Evolutionary conservation across 2,888 invertebrate genomes (phyloP).

Genomic region (Drosophila robusta): DNA sequence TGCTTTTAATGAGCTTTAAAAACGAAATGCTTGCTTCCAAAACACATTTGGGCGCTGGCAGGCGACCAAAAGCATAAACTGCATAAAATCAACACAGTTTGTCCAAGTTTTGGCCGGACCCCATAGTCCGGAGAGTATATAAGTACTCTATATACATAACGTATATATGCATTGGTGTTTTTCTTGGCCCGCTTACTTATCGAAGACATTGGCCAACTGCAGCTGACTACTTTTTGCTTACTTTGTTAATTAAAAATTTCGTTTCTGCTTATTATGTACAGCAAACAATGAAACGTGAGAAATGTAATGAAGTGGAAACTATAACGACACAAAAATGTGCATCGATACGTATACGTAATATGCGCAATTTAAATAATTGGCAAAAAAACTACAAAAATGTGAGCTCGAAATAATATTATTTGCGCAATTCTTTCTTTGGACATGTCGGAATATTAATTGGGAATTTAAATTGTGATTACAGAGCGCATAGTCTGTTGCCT

Average conservation of each 20-base stretch:
- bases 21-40: slow-evolving; percentile 16
- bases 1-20: slow-evolving; percentile 68
- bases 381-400: background rate
- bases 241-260: slow-evolving; percentile 74
- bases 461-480: background rate
- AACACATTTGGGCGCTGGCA: slow-evolving; percentile 14
- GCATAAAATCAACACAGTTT: slow-evolving; percentile 46
- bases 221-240: slow-evolving; percentile 52
- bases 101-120: slow-evolving; percentile 20
- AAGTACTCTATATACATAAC: slow-evolving; percentile 3
- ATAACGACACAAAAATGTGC: slow-evolving; percentile 33
- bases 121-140: slow-evolving; percentile 8
- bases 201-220: slow-evolving; percentile 54
- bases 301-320: slow-evolving; percentile 63
- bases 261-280: slow-evolving; percentile 50
- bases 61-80: slow-evolving; percentile 34
- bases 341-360: slow-evolving; percentile 31
- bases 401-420: background rate
- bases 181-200: slow-evolving; percentile 49
- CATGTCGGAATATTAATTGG: slow-evolving; percentile 12
- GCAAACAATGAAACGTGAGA: slow-evolving; percentile 68
- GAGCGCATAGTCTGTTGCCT: background rate
- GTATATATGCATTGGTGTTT: slow-evolving; percentile 3
- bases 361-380: slow-evolving; percentile 17
- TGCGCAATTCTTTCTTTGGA: background rate